phyloP scores from a whole-genome alignment of 92 coral and sea anemone species.

The Palythoa grandiflora region DNA sequence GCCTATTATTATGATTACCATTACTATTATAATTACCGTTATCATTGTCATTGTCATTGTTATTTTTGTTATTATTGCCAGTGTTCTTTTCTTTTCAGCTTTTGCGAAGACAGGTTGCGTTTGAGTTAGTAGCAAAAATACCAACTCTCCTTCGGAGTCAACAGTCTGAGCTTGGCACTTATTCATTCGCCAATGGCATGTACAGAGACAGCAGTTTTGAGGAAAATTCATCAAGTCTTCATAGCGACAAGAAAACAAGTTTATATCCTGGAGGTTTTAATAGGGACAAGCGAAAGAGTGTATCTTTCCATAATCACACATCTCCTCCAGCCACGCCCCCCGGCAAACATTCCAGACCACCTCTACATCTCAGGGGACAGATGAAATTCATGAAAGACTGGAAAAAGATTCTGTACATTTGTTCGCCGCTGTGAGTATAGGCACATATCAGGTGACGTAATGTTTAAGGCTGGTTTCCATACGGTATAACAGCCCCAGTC shows the following conservation, averaged over 20 bases:
- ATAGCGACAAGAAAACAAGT: background rate
- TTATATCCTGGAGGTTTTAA: background rate
- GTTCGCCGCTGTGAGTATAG: constrained; percentile 84
- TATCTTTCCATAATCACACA: background rate
- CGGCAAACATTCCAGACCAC: constrained; percentile 51
- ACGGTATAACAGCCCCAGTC: too few relatives aligned
- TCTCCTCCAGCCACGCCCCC: constrained; percentile 52
- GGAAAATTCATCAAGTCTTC: background rate
- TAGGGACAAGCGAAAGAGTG: constrained; percentile 10
- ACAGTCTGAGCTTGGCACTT: constrained; percentile 21
- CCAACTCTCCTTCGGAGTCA: constrained; percentile 72
- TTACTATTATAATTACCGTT: too few relatives aligned
- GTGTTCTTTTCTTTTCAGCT: constrained; percentile 48
- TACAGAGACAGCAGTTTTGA: constrained; percentile 15
- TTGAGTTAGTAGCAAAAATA: constrained; percentile 76
- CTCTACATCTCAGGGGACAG: constrained; percentile 79
- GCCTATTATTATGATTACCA: too few relatives aligned
- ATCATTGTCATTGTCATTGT: too few relatives aligned
- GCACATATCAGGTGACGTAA: background rate
- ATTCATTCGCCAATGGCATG: constrained; percentile 23
- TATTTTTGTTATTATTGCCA: too few relatives aligned
- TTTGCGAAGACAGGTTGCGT: constrained; percentile 77
- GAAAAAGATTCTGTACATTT: constrained; percentile 83
- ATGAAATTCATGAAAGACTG: constrained; percentile 82
- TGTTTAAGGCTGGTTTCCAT: too few relatives aligned